Base-by-base conservation (phyloP, 2,888 invertebrate species). In the Leptinotarsa haldemani region DNA sequence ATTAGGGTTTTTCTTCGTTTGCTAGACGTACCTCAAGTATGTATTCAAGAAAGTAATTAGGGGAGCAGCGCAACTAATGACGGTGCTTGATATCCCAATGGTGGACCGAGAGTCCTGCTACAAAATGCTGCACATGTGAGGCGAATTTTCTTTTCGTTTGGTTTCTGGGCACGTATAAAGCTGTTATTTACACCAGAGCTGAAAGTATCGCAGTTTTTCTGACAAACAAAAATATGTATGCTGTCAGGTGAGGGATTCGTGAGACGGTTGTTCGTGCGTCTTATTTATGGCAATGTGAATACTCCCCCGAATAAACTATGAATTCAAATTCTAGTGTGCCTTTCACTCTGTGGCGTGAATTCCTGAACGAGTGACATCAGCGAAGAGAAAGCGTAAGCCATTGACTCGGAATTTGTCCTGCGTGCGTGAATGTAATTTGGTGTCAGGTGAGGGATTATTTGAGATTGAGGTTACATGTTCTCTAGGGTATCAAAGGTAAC, bases 171-270 rank as follows among this genome's bases (percentile, higher is more conserved):
- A 80, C 80, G 79, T 80, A 77, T 68, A 73, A 56, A 50, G 30
- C 76, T 69, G 79, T 80, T 79, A 80, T 79, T 80, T 79, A 79
- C 79, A 79, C 79, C 78, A 71, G 74, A 70, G 73, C 63, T 75
- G 71, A 69, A 76, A 76, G 74, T 74, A 79, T 78, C 75, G 77
- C 76, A 69, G 73, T 76, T 78, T 77, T 74, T 76, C 77, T 73
- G 74, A 74, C 74, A 74, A 74, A 74, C 70, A 70, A 71, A 74
- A 78, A 78, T 78, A 78, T 78, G 74, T 75, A 78, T 75, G 58
- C 69, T 74, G 75, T 74, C 77, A 71, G 76, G 72, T 70, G 69
- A 64, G 47, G 70, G 72, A 72, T 72, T 72, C 52, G 47, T 13
- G 61, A 69, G 58, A 50, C 16, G 58, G 48, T 52, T 46, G 70